Evolutionary conservation across 2,797 vertebrate species (phyloP).

Genomic region (Poecilia wingei): DNA sequence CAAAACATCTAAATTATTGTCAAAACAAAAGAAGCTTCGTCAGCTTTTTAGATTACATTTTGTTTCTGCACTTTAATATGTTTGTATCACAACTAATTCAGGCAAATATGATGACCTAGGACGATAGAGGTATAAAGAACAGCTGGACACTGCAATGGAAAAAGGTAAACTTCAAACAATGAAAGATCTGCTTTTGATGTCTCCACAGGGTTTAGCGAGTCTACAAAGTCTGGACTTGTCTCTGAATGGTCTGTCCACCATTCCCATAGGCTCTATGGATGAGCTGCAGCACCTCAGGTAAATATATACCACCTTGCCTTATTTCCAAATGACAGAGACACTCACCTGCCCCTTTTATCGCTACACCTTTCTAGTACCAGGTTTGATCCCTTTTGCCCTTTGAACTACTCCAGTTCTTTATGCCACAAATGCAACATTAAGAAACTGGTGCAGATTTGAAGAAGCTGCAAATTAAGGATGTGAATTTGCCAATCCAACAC

Average conservation of each 20-base stretch:
- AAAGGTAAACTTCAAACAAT: neutral
- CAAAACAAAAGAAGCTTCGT: neutral
- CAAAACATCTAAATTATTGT: neutral
- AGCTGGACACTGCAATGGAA: neutral
- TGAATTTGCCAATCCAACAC: neutral
- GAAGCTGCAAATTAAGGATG: neutral
- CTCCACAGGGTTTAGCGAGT: constrained; percentile 81
- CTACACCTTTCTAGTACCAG: neutral
- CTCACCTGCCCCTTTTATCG: too few species aligned
- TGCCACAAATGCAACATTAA: neutral
- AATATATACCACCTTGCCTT: constrained; percentile 3
- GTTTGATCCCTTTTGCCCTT: neutral
- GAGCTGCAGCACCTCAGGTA: constrained; percentile 87
- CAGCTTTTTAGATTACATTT: neutral
- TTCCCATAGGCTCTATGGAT: constrained; percentile 90
- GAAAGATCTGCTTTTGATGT: constrained; percentile 19
- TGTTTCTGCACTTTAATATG: neutral
- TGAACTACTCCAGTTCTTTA: neutral
- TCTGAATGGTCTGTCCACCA: constrained; percentile 89
- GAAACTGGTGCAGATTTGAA: neutral
- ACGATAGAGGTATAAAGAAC: constrained; percentile 18
- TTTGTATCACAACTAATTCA: constrained; percentile 34
- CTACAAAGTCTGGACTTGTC: constrained; percentile 93
- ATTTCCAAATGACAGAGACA: neutral
- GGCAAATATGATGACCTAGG: constrained; percentile 33